Conservation (phyloP, 2,113 vertebrate species). For the Megaceryle maxima region DNA sequence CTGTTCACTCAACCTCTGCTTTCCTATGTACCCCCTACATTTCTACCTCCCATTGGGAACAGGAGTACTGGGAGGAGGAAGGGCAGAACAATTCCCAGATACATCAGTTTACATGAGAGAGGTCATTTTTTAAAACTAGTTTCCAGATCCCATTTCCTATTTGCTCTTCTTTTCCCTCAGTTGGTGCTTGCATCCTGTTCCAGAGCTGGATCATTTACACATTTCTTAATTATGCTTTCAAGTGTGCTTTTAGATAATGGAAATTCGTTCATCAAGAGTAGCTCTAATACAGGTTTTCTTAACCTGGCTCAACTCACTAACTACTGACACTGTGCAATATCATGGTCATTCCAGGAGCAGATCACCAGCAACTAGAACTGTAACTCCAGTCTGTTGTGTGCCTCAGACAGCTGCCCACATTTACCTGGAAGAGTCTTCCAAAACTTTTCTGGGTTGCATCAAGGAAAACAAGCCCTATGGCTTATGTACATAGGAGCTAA, state of each 20-base stretch:
- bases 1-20: neutral
- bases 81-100: neutral
- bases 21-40: neutral
- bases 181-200: neutral
- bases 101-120: neutral
- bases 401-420: neutral
- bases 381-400: neutral
- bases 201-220: neutral
- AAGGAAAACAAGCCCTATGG: neutral
- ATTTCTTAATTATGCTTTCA: neutral
- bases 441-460: neutral
- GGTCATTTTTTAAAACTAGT: neutral
- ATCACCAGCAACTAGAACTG: neutral
- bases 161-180: rapidly evolving
- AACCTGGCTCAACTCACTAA: neutral
- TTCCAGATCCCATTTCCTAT: slow-evolving; percentile 11
- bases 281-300: neutral
- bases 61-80: neutral
- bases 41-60: neutral
- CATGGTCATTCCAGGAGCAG: neutral
- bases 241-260: neutral
- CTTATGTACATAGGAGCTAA: neutral
- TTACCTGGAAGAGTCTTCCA: neutral
- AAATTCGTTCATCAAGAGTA: neutral
- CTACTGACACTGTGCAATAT: neutral